These are phyloP conservation scores for Neomorphus geoffroyi DNA, from an alignment of 2,797 vertebrate species.

Conservation along the genomic window DNA sequence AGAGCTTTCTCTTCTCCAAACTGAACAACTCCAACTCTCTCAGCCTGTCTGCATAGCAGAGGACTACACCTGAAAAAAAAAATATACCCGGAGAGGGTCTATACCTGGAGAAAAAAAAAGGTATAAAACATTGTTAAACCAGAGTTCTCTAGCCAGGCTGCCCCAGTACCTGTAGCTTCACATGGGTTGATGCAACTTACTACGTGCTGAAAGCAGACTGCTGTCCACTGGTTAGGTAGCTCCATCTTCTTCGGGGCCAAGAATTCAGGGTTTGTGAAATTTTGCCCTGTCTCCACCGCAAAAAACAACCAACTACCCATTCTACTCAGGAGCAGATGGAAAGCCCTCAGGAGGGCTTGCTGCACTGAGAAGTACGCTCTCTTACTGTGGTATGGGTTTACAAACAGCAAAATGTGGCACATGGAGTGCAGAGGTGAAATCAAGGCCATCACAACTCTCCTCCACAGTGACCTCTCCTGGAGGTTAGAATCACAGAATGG, in stretches of 20 bases:
- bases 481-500: too few species aligned
- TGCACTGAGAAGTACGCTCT: background rate
- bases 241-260: background rate
- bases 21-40: too few species aligned
- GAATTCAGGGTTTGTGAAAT: background rate
- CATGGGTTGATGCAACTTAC: background rate
- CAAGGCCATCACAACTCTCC: background rate
- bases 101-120: background rate
- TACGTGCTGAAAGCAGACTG: background rate
- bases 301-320: background rate
- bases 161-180: background rate
- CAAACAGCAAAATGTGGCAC: accelerated
- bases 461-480: background rate
- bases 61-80: too few species aligned
- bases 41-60: too few species aligned
- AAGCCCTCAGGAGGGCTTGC: background rate
- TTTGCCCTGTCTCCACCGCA: background rate
- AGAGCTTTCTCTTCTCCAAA: too few species aligned
- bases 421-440: background rate
- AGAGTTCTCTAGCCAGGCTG: background rate
- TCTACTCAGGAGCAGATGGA: background rate
- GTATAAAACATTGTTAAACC: accelerated
- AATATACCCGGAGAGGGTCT: too few species aligned
- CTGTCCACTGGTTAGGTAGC: background rate
- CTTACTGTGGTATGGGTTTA: accelerated